These are phyloP conservation scores for Xenus cinereus DNA, from an alignment of 2,113 vertebrate species.

Conservation along the genomic window DNA sequence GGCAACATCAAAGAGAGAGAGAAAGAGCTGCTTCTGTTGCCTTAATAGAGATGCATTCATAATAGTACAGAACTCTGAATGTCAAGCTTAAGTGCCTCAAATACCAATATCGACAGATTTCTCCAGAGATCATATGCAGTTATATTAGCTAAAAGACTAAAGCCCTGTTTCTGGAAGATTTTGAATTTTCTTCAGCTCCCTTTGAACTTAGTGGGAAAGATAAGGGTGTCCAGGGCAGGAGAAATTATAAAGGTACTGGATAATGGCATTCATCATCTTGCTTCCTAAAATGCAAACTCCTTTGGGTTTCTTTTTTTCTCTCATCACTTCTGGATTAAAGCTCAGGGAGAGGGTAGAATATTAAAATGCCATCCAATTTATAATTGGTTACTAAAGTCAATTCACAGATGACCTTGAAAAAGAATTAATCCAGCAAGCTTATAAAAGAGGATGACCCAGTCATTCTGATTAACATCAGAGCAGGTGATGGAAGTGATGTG, in stretches of 20 bases:
- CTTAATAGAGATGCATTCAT: not conserved
- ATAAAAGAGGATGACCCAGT: slow-evolving; percentile 15
- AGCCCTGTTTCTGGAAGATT: not conserved
- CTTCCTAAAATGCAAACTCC: slow-evolving; percentile 13
- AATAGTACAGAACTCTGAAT: not conserved
- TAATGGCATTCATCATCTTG: not conserved
- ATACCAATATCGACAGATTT: not conserved
- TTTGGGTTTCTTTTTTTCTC: slow-evolving; percentile 31
- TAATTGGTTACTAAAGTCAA: slow-evolving; percentile 46
- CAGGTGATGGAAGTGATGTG: not conserved
- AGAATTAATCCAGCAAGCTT: not conserved
- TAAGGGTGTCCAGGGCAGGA: not conserved
- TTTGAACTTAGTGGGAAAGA: not conserved
- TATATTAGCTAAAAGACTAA: not conserved
- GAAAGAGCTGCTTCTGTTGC: not conserved
- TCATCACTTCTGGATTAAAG: slow-evolving; percentile 20
- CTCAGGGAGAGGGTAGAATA: slow-evolving; percentile 19
- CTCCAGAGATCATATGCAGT: not conserved
- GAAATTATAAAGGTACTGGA: not conserved
- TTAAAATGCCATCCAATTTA: slow-evolving; percentile 55
- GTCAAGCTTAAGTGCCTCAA: not conserved
- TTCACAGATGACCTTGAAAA: slow-evolving; percentile 40
- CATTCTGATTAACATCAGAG: slow-evolving; percentile 34
- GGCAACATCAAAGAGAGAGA: not conserved
- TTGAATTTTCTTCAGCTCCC: not conserved